Conservation (phyloP, 2,113 vertebrate genomes). For the Vulpes lagopus region DNA sequence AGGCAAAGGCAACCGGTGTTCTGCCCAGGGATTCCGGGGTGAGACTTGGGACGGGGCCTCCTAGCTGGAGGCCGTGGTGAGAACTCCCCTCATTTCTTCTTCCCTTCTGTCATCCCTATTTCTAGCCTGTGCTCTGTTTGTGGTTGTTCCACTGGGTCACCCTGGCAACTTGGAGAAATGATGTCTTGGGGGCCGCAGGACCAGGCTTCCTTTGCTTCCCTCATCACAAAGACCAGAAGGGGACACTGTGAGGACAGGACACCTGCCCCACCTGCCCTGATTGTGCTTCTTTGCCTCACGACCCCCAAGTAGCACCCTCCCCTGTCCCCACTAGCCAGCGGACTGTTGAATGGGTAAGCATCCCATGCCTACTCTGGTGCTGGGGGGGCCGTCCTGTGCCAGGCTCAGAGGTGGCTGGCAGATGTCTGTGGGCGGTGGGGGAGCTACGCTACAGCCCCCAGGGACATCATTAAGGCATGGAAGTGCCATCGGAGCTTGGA, state of each 20-base stretch:
- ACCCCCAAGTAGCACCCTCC: neutral
- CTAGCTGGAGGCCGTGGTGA: neutral
- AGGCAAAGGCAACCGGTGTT: neutral
- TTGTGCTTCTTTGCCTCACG: neutral
- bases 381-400: neutral
- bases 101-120: neutral
- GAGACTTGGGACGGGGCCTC: neutral
- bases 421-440: conserved; percentile 64
- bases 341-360: conserved; percentile 8
- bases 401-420: conserved; percentile 60
- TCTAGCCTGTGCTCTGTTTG: conserved; percentile 37
- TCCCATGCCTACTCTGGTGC: neutral
- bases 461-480: conserved; percentile 80
- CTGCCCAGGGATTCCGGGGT: neutral
- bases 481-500: conserved; percentile 74
- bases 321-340: neutral
- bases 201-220: neutral
- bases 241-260: neutral
- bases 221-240: neutral
- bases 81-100: neutral
- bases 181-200: neutral
- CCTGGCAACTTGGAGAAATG: conserved; percentile 20
- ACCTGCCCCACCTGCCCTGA: neutral
- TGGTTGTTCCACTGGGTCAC: conserved; percentile 1
- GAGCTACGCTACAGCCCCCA: conserved; percentile 66